phyloP scores from a whole-genome alignment of 1,140 invertebrate genomes.

The Zaprionus ornatus region DNA sequence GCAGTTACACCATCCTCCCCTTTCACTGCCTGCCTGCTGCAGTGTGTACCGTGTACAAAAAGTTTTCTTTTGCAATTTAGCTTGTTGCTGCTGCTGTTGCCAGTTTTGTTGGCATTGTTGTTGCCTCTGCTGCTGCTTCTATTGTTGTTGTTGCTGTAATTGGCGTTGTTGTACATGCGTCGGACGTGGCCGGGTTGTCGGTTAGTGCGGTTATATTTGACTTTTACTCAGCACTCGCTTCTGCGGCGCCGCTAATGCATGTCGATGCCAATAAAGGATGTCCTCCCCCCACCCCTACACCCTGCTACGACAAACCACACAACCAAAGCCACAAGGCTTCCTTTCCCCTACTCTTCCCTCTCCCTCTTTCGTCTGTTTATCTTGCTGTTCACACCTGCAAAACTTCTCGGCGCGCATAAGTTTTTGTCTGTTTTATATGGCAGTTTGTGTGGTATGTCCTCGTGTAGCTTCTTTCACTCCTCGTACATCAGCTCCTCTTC shows the following conservation, averaged over 20 bases:
- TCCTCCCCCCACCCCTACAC: slow-evolving; percentile 6
- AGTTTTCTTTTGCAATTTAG: slow-evolving; percentile 81
- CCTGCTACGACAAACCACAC: slow-evolving; percentile 8
- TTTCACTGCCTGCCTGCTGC: slow-evolving; percentile 28
- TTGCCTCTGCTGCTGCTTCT: neutral
- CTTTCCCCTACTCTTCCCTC: neutral
- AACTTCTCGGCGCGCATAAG: slow-evolving; percentile 63
- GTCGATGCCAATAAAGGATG: slow-evolving; percentile 73
- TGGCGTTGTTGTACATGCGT: slow-evolving; percentile 57
- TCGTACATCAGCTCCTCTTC: neutral
- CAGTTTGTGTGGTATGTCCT: slow-evolving; percentile 20
- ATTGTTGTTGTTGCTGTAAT: slow-evolving; percentile 31
- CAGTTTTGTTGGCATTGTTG: slow-evolving; percentile 20
- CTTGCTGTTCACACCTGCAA: slow-evolving; percentile 78
- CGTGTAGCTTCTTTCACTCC: neutral
- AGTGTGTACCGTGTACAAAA: slow-evolving; percentile 54
- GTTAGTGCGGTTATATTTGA: slow-evolving; percentile 72
- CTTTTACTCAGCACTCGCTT: slow-evolving; percentile 62
- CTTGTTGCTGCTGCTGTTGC: slow-evolving; percentile 59
- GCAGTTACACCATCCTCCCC: slow-evolving; percentile 53
- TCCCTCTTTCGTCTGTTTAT: slow-evolving; percentile 52
- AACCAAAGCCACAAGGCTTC: neutral
- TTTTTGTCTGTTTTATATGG: slow-evolving; percentile 52
- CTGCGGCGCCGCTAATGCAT: slow-evolving; percentile 74
- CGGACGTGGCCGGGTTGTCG: slow-evolving; percentile 57